Base-by-base conservation (phyloP, 2,113 vertebrate genomes). In the Nibea coibor region DNA sequence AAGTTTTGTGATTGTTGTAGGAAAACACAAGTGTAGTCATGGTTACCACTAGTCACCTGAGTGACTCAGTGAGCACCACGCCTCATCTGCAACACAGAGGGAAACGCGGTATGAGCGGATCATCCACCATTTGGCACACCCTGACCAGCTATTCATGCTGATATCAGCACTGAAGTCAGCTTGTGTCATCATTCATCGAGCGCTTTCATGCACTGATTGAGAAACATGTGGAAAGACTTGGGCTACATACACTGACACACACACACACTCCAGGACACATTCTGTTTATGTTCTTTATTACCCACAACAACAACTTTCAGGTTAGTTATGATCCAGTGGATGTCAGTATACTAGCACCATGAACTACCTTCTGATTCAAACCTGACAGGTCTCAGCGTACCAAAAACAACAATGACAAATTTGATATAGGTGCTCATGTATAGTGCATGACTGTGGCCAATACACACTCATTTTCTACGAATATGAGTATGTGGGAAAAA, bases 51-150 rank as follows among this genome's bases (percentile, higher is more conserved):
- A 26, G 28, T 75, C 75, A 72, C 69, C 73, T 58, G 58, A 3
- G 70, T 94, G 90, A 93, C 65, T 91, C 91, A 93, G 1, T 48
- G 58, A 9, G 72, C 47, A 5, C 82, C 92, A 85, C 89, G 12
- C 93, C 92, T 83, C 43, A 68, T 72, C 75, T 81, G 39, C 58
- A 51, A 19, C 9, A 31, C 1, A 4, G 28, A n/a, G 45, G 54
- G 79, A 73, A 79, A 66, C 20, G 6, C 64, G 4, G 15, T 3
- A 2, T 66, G 48, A 59, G 15, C 8, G 5, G 56, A 70, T 66
- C 65, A 8, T 31, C 54, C 58, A 47, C 17, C 16, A 2, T 39
- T 9, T 48, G 48, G 70, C 81, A 8, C 88, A 59, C 58, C 80
- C 7, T 2, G 19, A 11, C 12, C 24, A 17, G 42, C 45, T n/a